Conservation (phyloP, 2,797 vertebrate genomes). For the Chromis chromis region DNA sequence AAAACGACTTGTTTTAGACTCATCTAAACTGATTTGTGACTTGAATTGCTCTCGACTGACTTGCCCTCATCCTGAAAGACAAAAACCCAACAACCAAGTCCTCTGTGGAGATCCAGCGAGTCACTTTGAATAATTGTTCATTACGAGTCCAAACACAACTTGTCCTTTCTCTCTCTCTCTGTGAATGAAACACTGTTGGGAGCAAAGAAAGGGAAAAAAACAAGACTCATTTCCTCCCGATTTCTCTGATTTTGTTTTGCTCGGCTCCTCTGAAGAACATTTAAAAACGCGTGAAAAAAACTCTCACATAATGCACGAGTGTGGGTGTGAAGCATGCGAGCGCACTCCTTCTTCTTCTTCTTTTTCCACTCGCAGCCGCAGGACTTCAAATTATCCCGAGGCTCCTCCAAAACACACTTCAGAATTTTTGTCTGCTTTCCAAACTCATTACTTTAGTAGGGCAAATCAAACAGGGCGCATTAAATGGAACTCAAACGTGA, state of each 20-base stretch:
- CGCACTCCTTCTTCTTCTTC: not conserved
- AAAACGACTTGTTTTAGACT: not conserved
- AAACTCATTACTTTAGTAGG: constrained; percentile 81
- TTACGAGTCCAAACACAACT: constrained; percentile 13
- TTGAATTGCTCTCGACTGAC: constrained; percentile 4
- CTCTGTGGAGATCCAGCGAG: not conserved
- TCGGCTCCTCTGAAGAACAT: constrained; percentile 37
- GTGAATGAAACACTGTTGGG: constrained; percentile 7
- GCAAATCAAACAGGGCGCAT: constrained; percentile 78
- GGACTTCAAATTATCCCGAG: constrained; percentile 76
- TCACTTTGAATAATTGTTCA: constrained; percentile 1
- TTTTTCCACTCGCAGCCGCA: constrained; percentile 57
- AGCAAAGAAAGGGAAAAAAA: not conserved
- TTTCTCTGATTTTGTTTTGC: constrained; percentile 40
- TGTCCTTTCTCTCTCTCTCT: not conserved
- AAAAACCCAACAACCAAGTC: constrained; percentile 2
- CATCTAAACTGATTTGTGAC: not conserved
- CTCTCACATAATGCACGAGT: constrained; percentile 35
- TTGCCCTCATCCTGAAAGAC: not conserved
- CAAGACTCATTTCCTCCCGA: constrained; percentile 21
- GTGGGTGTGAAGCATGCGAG: constrained; percentile 50
- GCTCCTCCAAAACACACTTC: constrained; percentile 80
- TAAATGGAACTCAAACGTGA: constrained; percentile 76
- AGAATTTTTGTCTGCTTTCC: constrained; percentile 81
- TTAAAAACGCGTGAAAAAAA: constrained; percentile 32